phyloP scores from a whole-genome alignment of 2,113 vertebrate genomes.

The Macquaria australasica region DNA sequence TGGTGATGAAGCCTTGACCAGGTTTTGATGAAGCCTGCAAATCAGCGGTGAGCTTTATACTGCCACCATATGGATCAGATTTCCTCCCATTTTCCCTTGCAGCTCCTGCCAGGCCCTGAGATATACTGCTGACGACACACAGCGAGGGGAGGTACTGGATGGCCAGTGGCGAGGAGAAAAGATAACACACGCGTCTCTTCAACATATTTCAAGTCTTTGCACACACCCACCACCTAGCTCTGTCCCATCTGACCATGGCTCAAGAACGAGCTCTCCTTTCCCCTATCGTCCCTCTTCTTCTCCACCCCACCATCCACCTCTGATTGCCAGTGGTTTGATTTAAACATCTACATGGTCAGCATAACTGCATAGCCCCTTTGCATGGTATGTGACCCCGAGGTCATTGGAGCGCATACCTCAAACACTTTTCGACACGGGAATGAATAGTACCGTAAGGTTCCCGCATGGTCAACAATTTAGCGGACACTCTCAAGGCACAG shows the following conservation, averaged over 20 bases:
- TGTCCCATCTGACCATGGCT: slow-evolving; percentile 71
- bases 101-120: slow-evolving; percentile 73
- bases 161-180: slow-evolving; percentile 80
- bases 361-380: slow-evolving; percentile 71
- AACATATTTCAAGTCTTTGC: slow-evolving; percentile 77
- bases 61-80: slow-evolving; percentile 78
- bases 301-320: slow-evolving; percentile 39
- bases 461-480: slow-evolving; percentile 44
- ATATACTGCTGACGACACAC: slow-evolving; percentile 80
- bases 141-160: slow-evolving; percentile 75
- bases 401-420: slow-evolving; percentile 77
- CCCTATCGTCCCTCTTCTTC: slow-evolving; percentile 30
- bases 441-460: slow-evolving; percentile 49
- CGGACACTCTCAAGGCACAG: slow-evolving; percentile 38
- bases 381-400: slow-evolving; percentile 76
- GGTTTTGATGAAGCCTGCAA: slow-evolving; percentile 70
- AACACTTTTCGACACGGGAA: slow-evolving; percentile 62
- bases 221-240: slow-evolving; percentile 66
- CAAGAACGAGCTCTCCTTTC: slow-evolving; percentile 67
- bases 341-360: slow-evolving; percentile 78
- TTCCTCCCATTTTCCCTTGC: slow-evolving; percentile 79
- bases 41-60: slow-evolving; percentile 79
- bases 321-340: slow-evolving; percentile 78
- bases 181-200: slow-evolving; percentile 81
- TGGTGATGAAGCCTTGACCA: slow-evolving; percentile 62